A percentile compares a stretch with the other conserved stretches of the same genome.
Conservation (phyloP, 2,113 vertebrate genomes). For the Spheniscus mendiculus region DNA sequence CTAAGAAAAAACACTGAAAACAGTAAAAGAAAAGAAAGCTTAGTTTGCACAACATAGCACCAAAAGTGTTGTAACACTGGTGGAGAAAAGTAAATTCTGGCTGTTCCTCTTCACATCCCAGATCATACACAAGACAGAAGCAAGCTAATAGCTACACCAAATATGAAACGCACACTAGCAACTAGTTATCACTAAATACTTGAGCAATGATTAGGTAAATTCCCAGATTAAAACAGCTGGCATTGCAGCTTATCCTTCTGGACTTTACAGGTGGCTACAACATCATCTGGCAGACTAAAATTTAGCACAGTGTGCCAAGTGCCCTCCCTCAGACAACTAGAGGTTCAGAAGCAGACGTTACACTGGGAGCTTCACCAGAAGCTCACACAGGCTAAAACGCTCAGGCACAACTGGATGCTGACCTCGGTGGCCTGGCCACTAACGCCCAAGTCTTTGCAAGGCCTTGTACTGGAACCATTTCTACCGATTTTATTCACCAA, state of each 20-base stretch:
- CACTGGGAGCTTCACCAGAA: neutral
- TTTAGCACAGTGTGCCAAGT: fast-evolving
- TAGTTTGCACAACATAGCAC: neutral
- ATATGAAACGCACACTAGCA: fast-evolving
- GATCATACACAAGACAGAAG: neutral
- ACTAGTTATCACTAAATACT: neutral
- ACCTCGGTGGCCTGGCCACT: neutral
- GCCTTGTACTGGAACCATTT: fast-evolving
- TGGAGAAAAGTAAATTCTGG: neutral
- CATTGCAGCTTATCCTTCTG: neutral
- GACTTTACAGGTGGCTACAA: neutral
- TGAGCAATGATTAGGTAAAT: neutral
- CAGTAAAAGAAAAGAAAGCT: neutral
- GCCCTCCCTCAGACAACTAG: neutral
- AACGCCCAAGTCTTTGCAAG: neutral
- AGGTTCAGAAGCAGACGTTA: too few relatives aligned
- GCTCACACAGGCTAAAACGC: fast-evolving
- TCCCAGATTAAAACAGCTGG: neutral
- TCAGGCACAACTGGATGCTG: neutral
- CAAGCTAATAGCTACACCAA: neutral
- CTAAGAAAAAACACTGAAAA: neutral
- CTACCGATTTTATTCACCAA: neutral
- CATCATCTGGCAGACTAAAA: neutral
- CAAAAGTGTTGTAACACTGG: neutral
- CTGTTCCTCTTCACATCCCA: neutral